A percentile compares a stretch with the other conserved stretches of the same genome.
Evolutionary conservation across 2,797 vertebrate species (phyloP).

Genomic region (Gallinago nigripennis): DNA sequence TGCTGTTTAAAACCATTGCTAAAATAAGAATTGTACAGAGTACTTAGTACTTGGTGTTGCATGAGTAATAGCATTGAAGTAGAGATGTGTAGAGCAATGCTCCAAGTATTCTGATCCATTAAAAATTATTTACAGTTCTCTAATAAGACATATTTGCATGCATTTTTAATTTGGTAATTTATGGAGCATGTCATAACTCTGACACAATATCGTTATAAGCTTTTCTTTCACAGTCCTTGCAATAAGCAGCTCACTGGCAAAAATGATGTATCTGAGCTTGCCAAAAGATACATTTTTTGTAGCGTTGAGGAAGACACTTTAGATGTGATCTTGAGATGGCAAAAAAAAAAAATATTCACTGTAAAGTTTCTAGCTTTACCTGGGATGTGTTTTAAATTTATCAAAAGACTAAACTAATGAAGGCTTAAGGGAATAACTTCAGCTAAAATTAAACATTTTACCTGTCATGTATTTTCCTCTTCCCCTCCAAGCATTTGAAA

Average conservation of each 20-base stretch:
- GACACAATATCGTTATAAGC: not conserved
- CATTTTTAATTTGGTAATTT: not conserved
- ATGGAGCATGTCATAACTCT: not conserved
- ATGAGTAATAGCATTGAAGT: not conserved
- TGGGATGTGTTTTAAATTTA: not conserved
- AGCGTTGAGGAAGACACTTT: not conserved
- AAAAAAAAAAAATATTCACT: not conserved
- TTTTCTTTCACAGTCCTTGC: not conserved
- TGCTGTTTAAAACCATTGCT: not conserved
- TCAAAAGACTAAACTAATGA: not conserved
- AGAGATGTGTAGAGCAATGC: not conserved
- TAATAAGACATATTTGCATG: not conserved
- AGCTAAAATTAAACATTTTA: not conserved
- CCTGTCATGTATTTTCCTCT: not conserved
- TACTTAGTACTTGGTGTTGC: not conserved
- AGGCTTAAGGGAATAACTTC: not conserved
- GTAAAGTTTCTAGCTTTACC: not conserved
- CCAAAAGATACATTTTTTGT: not conserved
- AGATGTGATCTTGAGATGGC: not conserved
- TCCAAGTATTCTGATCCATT: not conserved
- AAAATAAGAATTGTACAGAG: not conserved
- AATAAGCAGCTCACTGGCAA: not conserved
- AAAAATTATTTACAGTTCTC: not conserved
- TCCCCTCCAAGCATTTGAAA: not conserved
- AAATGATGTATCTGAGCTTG: not conserved